These are phyloP conservation scores for Sebastes elongatus DNA, from an alignment of 2,797 vertebrate species.

Conservation along the genomic window DNA sequence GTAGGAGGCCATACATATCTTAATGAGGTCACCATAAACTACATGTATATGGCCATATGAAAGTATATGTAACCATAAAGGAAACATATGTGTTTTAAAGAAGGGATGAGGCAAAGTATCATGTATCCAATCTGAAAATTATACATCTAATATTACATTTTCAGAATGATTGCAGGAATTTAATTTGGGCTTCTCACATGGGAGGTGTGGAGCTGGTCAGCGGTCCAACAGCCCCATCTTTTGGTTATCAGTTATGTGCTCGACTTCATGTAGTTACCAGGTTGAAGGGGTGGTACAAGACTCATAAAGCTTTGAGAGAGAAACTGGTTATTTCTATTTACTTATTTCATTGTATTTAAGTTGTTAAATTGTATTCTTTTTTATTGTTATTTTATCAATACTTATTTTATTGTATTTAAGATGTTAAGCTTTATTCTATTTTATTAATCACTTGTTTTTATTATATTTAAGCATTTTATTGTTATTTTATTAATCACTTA, in stretches of 20 bases:
- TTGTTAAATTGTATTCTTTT: accelerated
- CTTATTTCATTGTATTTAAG: no score
- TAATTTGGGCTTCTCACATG: neutral
- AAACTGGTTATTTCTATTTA: no score
- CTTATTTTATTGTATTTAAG: no score
- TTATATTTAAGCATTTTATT: no score
- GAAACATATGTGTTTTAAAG: neutral
- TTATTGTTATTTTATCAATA: no score
- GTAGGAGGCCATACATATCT: neutral
- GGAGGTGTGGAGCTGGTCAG: neutral
- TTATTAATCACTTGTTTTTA: no score
- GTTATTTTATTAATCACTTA: no score
- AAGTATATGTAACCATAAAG: neutral
- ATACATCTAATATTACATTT: neutral
- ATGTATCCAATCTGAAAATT: neutral
- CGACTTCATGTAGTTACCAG: neutral
- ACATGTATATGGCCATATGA: neutral
- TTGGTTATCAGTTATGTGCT: constrained; percentile 28
- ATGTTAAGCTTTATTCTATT: no score
- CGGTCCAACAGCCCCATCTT: constrained; percentile 60
- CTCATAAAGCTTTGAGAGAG: neutral
- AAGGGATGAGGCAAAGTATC: neutral
- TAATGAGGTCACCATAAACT: neutral
- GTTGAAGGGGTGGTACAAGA: neutral
- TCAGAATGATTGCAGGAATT: neutral